Evolutionary conservation across 1,140 invertebrate species (phyloP).

Genomic region (Acromyrmex heyeri): DNA sequence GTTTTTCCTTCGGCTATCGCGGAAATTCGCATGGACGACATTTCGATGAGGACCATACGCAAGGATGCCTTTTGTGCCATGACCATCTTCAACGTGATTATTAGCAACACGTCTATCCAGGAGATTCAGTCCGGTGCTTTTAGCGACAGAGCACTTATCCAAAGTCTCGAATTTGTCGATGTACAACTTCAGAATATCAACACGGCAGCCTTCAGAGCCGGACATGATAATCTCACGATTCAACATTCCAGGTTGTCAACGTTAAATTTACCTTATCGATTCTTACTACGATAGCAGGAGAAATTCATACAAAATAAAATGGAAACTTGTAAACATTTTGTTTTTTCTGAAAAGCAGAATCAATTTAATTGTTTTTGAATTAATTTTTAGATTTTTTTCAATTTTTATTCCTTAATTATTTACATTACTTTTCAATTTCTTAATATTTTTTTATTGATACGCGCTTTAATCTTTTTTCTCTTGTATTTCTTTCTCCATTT

Average conservation of each 20-base stretch:
- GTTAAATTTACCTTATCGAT: background rate
- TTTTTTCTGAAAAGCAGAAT: background rate
- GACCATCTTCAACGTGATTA: constrained; percentile 88
- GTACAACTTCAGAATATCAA: constrained; percentile 88
- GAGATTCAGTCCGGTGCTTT: constrained; percentile 89
- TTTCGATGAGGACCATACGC: constrained; percentile 87
- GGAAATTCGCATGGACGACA: constrained; percentile 88
- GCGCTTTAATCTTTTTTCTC: background rate
- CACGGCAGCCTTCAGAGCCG: constrained; percentile 89
- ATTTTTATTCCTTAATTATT: constrained; percentile 1
- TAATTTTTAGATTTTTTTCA: background rate
- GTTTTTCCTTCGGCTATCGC: constrained; percentile 90
- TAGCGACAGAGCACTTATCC: constrained; percentile 88
- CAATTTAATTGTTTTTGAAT: background rate
- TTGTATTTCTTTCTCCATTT: constrained; percentile 77
- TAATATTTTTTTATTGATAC: background rate
- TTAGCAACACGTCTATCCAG: constrained; percentile 88
- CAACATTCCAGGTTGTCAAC: constrained; percentile 88
- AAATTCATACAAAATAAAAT: background rate
- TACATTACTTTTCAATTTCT: background rate
- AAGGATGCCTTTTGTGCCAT: constrained; percentile 89
- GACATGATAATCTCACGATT: constrained; percentile 89
- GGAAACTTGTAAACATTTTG: background rate
- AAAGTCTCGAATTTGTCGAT: constrained; percentile 88
- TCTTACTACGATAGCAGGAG: background rate